phyloP scores from a whole-genome alignment of 2,888 invertebrate species.

The Nephrotoma flavescens region DNA sequence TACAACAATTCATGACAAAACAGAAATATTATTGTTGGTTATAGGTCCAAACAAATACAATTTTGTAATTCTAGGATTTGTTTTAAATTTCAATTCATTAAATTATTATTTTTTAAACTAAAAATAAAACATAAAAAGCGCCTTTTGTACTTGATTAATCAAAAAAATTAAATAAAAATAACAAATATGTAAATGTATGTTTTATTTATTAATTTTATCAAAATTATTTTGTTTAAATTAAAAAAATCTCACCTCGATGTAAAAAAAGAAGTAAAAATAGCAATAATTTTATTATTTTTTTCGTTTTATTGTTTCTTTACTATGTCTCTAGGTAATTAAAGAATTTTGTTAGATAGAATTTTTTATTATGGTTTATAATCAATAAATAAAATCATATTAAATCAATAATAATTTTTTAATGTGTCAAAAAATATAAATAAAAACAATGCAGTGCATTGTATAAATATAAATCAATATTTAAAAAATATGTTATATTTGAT shows the following conservation, averaged over 20 bases:
- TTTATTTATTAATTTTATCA: neutral
- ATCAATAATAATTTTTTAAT: neutral
- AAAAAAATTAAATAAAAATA: neutral
- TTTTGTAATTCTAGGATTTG: neutral
- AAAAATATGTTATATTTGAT: neutral
- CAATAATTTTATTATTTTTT: neutral
- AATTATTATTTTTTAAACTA: neutral
- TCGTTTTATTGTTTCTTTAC: neutral
- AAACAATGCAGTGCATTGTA: neutral
- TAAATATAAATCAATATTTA: neutral
- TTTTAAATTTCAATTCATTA: neutral
- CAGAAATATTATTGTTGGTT: neutral
- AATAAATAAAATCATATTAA: neutral
- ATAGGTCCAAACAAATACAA: neutral
- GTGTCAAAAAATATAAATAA: neutral
- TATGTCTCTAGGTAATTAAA: neutral
- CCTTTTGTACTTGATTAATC: conserved; percentile 1
- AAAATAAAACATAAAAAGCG: neutral
- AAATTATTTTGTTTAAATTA: neutral
- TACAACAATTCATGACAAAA: neutral
- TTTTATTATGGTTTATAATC: neutral
- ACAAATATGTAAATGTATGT: neutral
- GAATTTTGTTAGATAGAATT: neutral
- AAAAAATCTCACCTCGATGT: neutral
- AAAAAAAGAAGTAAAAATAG: neutral